Base-by-base conservation (phyloP, 2,113 vertebrate genomes). In the Peucedramus taeniatus region DNA sequence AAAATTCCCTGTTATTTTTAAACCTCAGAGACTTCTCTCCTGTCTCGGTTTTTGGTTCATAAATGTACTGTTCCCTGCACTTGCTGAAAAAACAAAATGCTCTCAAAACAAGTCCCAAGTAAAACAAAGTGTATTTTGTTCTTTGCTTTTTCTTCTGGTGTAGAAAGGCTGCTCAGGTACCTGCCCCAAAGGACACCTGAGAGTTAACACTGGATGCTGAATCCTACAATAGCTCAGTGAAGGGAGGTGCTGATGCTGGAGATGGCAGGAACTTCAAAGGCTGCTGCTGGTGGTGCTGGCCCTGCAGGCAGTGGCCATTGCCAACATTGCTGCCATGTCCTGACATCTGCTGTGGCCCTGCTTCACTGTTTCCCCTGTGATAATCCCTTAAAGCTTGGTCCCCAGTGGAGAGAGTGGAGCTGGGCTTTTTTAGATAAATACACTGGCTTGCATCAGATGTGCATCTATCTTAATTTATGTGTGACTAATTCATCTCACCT, bases 391-490 rank as follows among this genome's bases (percentile, higher is more conserved):
- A 91, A 90, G 27, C 15, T 24, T 54, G 23, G 5, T 63, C 27
- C 15, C 15, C 49, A 39, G 44, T 16, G n/a, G 39, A 85, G 35
- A 39, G 40, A 87, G 45, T 8, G 20, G 37, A 72, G 59, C 54
- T 65, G 14, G n/a, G 7, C 0, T 5, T 40, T 82, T 75, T 77
- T 37, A n/a, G 49, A 53, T 53, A 77, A 76, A 87, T 37, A 42
- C 39, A 63, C 42, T 54, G 35, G 63, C 51, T 89, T 72, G 37
- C 23, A 83, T 22, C 59, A 88, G 59, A 57, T 44, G 42, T 56
- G 33, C 42, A 88, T 80, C 63, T 80, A 8, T 77, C 66, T 87
- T 94, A 70, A 85, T 91, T 95, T 89, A 28, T 39, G 24, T 47
- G 59, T 61, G 60, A 63, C 45, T 69, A 85, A 87, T 87, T 93